Conservation (phyloP, 2,113 vertebrate species). For the Petrocephalus zakoni region DNA sequence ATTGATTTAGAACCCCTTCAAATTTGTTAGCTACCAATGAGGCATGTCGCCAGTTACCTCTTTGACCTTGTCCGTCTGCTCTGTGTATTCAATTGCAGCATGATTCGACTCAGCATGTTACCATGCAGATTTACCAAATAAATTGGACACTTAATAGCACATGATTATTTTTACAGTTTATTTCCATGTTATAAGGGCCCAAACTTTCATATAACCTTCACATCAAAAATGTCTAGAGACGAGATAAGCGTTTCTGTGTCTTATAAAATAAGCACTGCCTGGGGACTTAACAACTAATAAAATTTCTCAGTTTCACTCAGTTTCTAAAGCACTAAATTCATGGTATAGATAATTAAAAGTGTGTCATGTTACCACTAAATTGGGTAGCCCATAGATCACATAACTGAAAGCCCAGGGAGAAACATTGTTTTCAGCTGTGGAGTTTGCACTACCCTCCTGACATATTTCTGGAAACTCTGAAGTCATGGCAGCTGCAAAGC, state of each 20-base stretch:
- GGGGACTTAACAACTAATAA: background rate
- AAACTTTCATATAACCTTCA: background rate
- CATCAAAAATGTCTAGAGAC: background rate
- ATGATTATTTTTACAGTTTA: background rate
- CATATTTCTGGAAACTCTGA: constrained; percentile 11
- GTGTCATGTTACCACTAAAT: constrained; percentile 46
- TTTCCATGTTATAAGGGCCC: background rate
- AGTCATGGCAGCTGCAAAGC: constrained; percentile 38
- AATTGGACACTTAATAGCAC: background rate
- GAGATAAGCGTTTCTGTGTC: background rate
- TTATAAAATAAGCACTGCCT: background rate
- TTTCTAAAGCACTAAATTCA: background rate
- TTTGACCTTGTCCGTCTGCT: background rate
- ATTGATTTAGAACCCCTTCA: background rate
- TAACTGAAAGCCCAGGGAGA: constrained; percentile 55
- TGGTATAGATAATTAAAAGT: background rate
- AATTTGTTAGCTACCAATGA: background rate
- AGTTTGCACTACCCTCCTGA: constrained; percentile 26
- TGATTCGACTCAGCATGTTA: background rate
- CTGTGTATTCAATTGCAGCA: background rate
- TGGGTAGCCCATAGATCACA: constrained; percentile 72
- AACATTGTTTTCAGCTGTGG: constrained; percentile 1
- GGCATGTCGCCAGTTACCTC: background rate
- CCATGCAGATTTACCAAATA: background rate
- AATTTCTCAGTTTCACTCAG: no score